A percentile compares a stretch with the other conserved stretches of the same genome.
Conservation (phyloP, 2,113 vertebrate genomes). For the Meriones unguiculatus region DNA sequence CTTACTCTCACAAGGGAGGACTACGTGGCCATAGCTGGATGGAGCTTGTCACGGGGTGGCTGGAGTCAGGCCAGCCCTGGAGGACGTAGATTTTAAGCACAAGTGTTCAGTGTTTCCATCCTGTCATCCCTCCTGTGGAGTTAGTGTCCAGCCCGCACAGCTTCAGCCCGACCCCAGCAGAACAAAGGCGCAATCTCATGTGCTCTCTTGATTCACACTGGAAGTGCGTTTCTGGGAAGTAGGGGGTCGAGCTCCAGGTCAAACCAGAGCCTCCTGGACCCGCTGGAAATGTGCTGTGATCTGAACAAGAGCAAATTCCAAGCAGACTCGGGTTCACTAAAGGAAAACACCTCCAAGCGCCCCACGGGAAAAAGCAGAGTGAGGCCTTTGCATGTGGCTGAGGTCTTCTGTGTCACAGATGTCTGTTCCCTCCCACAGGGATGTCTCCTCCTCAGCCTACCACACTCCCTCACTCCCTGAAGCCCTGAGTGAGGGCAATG, state of each 20-base stretch:
- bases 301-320: neutral
- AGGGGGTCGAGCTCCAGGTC: no score
- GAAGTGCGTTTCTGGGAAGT: accelerated
- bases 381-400: neutral
- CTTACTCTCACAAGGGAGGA: accelerated
- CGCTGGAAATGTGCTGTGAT: neutral
- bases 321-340: neutral
- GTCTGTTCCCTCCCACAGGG: no score
- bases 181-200: neutral
- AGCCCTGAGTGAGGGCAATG: neutral
- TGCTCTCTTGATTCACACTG: neutral
- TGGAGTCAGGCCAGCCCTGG: neutral
- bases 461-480: neutral
- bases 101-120: neutral
- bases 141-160: neutral
- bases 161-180: neutral
- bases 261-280: neutral
- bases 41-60: no score
- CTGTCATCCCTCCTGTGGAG: neutral
- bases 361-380: neutral
- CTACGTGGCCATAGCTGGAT: accelerated
- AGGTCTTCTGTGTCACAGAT: no score
- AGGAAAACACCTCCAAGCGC: neutral
- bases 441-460: accelerated
- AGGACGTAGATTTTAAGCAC: neutral